Conservation (phyloP, 2,888 invertebrate genomes). For the Apamea anceps region DNA sequence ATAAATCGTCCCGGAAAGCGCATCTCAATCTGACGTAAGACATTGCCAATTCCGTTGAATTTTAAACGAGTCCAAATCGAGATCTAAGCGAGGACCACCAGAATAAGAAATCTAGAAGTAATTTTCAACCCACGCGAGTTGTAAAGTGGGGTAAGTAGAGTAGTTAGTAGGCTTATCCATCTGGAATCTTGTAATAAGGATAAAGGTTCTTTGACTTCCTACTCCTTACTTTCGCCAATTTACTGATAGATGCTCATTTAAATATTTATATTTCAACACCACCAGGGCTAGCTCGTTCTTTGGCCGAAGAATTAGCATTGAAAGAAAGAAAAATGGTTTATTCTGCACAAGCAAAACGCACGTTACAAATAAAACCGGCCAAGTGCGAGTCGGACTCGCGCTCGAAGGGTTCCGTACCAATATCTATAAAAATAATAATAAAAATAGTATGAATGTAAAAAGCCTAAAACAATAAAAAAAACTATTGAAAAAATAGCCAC, state of each 20-base stretch:
- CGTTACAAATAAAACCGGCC: too few relatives aligned
- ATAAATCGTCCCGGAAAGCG: constrained; percentile 20
- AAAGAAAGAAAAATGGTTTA: too few relatives aligned
- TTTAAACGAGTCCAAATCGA: constrained; percentile 23
- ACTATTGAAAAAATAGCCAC: too few relatives aligned
- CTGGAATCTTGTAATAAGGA: background rate
- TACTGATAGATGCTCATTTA: background rate
- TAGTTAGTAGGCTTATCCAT: background rate
- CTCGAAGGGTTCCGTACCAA: too few relatives aligned
- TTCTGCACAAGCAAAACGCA: too few relatives aligned
- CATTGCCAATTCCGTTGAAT: constrained; percentile 29
- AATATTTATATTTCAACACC: too few relatives aligned
- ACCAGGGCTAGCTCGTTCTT: too few relatives aligned
- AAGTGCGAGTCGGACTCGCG: too few relatives aligned
- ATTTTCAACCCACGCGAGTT: background rate
- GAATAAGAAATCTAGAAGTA: background rate
- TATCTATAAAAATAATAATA: too few relatives aligned
- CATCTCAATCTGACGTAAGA: constrained; percentile 21
- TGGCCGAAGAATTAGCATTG: too few relatives aligned
- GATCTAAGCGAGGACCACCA: background rate
- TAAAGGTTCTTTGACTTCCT: background rate
- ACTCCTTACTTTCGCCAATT: background rate
- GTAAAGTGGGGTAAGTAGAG: background rate
- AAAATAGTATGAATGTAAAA: too few relatives aligned
- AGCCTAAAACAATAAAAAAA: too few relatives aligned